Percentiles rank a stretch among this genome's conserved stretches.
phyloP scores from a whole-genome alignment of 2,888 invertebrate genomes.

The Thymelicus sylvestris region DNA sequence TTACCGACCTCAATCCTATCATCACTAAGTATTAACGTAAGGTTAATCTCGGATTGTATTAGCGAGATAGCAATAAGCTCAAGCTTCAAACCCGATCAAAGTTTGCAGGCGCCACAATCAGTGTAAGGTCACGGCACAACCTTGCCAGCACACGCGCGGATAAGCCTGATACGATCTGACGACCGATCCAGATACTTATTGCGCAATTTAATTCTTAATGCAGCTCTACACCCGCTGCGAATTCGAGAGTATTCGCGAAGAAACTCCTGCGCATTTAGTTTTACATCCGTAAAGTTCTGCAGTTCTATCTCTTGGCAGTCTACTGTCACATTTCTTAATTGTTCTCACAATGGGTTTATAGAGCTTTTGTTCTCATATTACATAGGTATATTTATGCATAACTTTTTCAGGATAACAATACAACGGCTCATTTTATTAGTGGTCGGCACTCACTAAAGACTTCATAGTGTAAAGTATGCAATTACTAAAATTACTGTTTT shows the following conservation, averaged over 20 bases:
- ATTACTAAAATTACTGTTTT: too few species aligned
- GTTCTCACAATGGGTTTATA: too few species aligned
- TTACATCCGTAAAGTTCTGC: too few species aligned
- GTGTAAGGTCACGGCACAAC: slow-evolving; percentile 21
- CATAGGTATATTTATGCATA: too few species aligned
- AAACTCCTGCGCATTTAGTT: too few species aligned
- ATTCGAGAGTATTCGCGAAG: not conserved
- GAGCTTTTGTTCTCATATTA: too few species aligned
- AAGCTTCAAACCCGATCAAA: slow-evolving; percentile 20
- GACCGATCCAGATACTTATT: slow-evolving; percentile 24
- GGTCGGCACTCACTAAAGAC: too few species aligned
- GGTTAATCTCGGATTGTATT: slow-evolving; percentile 19
- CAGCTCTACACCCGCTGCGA: not conserved
- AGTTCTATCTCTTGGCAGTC: too few species aligned
- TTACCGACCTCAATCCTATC: not conserved
- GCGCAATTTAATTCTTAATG: slow-evolving; percentile 8
- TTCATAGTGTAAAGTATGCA: too few species aligned
- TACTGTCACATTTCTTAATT: too few species aligned
- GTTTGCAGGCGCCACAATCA: slow-evolving; percentile 24
- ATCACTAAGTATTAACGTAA: slow-evolving; percentile 7
- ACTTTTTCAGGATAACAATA: too few species aligned
- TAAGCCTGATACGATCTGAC: slow-evolving; percentile 22
- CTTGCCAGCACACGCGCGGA: slow-evolving; percentile 25
- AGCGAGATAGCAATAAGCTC: slow-evolving; percentile 11
- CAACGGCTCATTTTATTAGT: too few species aligned